These are phyloP conservation scores for Syndactyla subalaris DNA, from an alignment of 2,797 vertebrate species.

Conservation along the genomic window DNA sequence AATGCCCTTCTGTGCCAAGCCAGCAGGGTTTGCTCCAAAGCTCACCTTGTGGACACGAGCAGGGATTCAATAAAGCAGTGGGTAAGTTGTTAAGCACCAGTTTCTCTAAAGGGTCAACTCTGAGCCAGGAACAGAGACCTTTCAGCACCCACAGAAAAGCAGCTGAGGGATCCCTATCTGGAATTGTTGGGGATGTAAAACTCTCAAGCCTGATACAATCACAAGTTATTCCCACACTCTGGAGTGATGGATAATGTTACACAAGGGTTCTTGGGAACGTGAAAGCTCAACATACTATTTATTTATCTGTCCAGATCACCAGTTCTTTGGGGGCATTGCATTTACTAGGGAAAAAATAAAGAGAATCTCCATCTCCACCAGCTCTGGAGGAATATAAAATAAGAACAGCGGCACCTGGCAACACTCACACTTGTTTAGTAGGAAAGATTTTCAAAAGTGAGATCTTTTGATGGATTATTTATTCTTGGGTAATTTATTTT, in stretches of 20 bases:
- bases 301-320: not conserved
- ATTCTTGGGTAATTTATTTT: not conserved
- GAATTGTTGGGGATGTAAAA: not conserved
- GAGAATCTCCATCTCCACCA: not conserved
- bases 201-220: not conserved
- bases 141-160: not conserved
- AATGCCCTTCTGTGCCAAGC: not conserved
- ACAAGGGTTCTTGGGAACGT: not conserved
- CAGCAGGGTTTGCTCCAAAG: not conserved
- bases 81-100: not conserved
- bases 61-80: not conserved
- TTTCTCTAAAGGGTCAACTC: not conserved
- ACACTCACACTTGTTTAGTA: not conserved
- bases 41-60: not conserved
- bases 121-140: not conserved
- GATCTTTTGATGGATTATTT: not conserved
- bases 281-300: not conserved
- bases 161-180: fast-evolving
- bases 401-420: not conserved
- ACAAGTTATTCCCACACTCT: not conserved
- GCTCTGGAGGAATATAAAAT: not conserved
- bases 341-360: too few species aligned
- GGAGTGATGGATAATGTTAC: not conserved
- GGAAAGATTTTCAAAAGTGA: not conserved
- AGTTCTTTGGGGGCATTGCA: not conserved